phyloP scores from a whole-genome alignment of 2,888 invertebrate species.

The Agrochola macilenta region DNA sequence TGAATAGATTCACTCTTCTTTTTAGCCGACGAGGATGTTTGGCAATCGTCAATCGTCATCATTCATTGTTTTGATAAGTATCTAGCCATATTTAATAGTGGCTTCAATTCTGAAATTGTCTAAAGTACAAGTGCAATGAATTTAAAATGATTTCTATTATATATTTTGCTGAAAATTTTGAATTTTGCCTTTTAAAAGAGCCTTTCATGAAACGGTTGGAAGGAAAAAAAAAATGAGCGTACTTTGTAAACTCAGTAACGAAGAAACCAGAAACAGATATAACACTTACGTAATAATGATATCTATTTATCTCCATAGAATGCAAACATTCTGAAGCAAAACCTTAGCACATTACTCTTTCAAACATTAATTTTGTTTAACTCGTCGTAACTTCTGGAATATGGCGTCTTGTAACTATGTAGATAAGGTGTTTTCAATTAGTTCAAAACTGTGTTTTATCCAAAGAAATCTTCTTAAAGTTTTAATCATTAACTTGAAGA shows the following conservation, averaged over 20 bases:
- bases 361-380: slow-evolving; percentile 27
- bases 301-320: background rate
- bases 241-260: background rate
- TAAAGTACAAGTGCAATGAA: background rate
- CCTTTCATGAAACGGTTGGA: background rate
- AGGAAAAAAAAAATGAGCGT: background rate
- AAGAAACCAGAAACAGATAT: background rate
- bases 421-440: slow-evolving; percentile 4
- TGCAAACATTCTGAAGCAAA: background rate
- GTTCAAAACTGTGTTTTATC: slow-evolving; percentile 3
- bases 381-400: slow-evolving; percentile 17
- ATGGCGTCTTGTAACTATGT: slow-evolving; percentile 1
- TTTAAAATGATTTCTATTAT: background rate
- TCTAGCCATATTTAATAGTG: background rate
- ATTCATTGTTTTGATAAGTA: too few species aligned
- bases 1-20: background rate
- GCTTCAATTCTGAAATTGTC: background rate
- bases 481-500: too few species aligned
- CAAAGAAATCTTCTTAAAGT: too few species aligned
- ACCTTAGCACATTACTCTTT: background rate
- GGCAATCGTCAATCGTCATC: too few species aligned
- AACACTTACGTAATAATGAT: background rate
- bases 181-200: rapidly evolving
- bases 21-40: too few species aligned
- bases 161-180: background rate